Evolutionary conservation across 2,113 vertebrate species (phyloP).

Genomic region (Chaenogobius annularis): DNA sequence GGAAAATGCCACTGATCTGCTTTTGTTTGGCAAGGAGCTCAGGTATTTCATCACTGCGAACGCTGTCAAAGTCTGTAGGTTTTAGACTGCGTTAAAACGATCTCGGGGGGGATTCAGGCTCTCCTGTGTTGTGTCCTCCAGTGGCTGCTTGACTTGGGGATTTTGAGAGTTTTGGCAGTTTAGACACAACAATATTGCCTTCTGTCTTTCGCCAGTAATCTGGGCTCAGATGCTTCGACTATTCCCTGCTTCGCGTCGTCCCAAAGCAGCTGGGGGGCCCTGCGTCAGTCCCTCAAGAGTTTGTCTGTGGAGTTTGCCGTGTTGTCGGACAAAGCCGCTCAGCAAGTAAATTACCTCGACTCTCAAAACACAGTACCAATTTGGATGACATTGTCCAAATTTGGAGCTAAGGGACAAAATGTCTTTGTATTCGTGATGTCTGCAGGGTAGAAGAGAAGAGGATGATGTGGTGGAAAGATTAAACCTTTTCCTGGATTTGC

Average conservation of each 20-base stretch:
- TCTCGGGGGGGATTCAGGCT: conserved; percentile 18
- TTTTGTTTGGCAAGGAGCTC: conserved; percentile 91
- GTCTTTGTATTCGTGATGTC: conserved; percentile 47
- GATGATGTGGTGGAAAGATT: conserved; percentile 96
- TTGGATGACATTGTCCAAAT: conserved; percentile 13
- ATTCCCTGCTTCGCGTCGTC: conserved; percentile 86
- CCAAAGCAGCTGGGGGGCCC: conserved; percentile 84
- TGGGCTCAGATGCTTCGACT: conserved; percentile 87
- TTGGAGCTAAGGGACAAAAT: conserved; percentile 13
- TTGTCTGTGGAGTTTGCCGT: conserved; percentile 91
- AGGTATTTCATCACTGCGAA: conserved; percentile 75
- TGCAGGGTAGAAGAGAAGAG: conserved; percentile 92
- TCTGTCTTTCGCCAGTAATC: conserved; percentile 70
- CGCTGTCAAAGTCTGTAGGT: conserved; percentile 15
- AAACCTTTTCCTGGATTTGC: conserved; percentile 93
- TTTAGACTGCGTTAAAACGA: conserved; percentile 12
- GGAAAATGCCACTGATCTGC: conserved; percentile 90
- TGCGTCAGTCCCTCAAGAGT: conserved; percentile 89
- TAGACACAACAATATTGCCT: neutral
- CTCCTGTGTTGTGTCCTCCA: conserved; percentile 8
- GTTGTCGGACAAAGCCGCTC: conserved; percentile 90
- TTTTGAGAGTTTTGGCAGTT: conserved; percentile 27
- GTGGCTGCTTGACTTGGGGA: conserved; percentile 17
- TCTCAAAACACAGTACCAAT: conserved; percentile 13
- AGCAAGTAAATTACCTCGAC: conserved; percentile 81